Evolutionary conservation across 1,140 invertebrate species (phyloP).

Genomic region (Acyrthosiphon pisum): DNA sequence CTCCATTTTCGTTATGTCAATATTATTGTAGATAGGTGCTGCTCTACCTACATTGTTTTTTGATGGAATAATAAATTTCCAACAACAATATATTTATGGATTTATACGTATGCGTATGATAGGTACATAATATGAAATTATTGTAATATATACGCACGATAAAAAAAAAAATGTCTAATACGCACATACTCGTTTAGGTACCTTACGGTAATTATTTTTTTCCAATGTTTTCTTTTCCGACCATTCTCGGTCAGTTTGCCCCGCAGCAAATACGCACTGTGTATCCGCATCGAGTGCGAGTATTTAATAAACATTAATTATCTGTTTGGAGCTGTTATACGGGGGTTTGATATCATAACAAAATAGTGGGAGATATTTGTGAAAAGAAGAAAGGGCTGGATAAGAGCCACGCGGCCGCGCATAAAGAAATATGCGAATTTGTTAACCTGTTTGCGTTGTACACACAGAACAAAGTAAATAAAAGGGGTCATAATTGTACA

Average conservation of each 20-base stretch:
- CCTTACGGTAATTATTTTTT: neutral
- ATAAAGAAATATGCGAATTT: neutral
- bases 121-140: neutral
- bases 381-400: neutral
- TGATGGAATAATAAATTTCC: neutral
- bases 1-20: neutral
- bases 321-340: neutral
- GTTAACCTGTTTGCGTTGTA: neutral
- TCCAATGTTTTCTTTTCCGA: neutral
- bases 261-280: neutral
- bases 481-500: conserved; percentile 14
- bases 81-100: neutral
- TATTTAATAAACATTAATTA: neutral
- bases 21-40: too few species aligned
- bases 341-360: neutral
- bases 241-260: neutral
- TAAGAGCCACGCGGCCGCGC: neutral
- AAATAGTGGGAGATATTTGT: neutral
- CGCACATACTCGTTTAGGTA: too few species aligned
- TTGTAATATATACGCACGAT: neutral
- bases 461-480: conserved; percentile 14
- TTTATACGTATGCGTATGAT: too few species aligned
- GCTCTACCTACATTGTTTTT: neutral
- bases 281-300: neutral
- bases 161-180: neutral